Base-by-base conservation (phyloP, 30 jellyfish, hydroid and myxozoan species). In the Aurelia sp. region DNA sequence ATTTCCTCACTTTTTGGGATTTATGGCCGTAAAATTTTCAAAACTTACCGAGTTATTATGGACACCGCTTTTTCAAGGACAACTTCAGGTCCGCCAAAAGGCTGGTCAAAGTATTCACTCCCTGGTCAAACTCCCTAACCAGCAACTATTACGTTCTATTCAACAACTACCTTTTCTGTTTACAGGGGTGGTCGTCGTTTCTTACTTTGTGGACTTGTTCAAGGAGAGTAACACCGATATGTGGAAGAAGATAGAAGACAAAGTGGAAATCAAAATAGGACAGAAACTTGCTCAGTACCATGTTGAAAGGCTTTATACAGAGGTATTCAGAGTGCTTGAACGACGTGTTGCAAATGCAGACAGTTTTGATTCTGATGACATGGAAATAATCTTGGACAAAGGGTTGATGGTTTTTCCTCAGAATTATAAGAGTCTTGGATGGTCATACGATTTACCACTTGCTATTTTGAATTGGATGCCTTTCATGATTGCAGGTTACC, bases 391-490 rank as follows among this genome's bases (percentile, higher is more conserved):
- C 47, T 41, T 73, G 65, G 84, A 73, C 41, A 73, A 73, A 18
- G 20, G 47, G 1, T 57, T 38, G 40, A 44, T 72, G 68, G 70
- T 72, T 17, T 72, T 72, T 18, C 84, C 84, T 6, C 84, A 72
- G 40, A 72, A 72, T 67, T 72, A 19, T 21, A 67, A 65, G 27
- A 52, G 48, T 19, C 71, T 72, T 52, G 84, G 84, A 3, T 72
- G 84, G 84, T 72, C 84, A 9, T 72, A 72, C 47, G 84, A 72
- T 21, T 24, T 72, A 67, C 84, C 84, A 10, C 35, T 72, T 20
- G 84, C 68, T 21, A 72, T 72, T 6, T 38, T 72, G 47, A 22
- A 18, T 18, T 72, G 70, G 68, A 51, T 72, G 51, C 84, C 84
- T 7, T 72, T 41, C 27, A 51, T 72, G 84, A 72, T 72, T 18